Conservation (phyloP, 2,888 invertebrate genomes). For the Lordiphosa fenestrarum region DNA sequence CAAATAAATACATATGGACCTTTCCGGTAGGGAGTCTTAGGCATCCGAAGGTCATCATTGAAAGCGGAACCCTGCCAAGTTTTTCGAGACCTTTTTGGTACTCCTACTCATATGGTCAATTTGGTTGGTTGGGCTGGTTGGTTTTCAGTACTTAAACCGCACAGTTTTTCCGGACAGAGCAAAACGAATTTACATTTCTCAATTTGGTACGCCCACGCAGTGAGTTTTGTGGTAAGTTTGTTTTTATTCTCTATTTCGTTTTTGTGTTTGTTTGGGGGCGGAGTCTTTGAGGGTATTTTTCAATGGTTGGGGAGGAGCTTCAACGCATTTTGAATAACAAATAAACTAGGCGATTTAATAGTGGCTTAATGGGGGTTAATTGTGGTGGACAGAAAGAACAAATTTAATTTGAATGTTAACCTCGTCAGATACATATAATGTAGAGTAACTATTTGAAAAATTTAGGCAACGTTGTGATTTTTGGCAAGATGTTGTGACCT, state of each 20-base stretch:
- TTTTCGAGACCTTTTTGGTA: constrained; percentile 36
- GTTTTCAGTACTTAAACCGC: constrained; percentile 58
- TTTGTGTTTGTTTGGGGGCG: constrained; percentile 37
- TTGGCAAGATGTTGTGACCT: too few species aligned
- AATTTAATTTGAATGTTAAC: too few species aligned
- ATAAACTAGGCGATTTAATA: constrained; percentile 42
- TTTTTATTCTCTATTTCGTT: constrained; percentile 26
- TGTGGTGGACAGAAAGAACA: not conserved
- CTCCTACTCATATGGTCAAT: constrained; percentile 48
- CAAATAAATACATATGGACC: constrained; percentile 45
- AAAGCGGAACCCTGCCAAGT: constrained; percentile 53
- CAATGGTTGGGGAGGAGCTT: constrained; percentile 55
- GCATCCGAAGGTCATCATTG: constrained; percentile 44
- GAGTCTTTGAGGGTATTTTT: constrained; percentile 42
- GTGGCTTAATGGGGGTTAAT: constrained; percentile 18
- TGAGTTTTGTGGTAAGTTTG: constrained; percentile 51
- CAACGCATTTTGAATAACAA: constrained; percentile 19
- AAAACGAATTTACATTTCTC: constrained; percentile 48
- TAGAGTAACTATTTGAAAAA: too few species aligned
- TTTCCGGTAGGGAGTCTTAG: constrained; percentile 44
- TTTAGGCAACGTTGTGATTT: too few species aligned
- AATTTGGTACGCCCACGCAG: constrained; percentile 56
- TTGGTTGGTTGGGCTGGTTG: constrained; percentile 36
- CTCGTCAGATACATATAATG: too few species aligned
- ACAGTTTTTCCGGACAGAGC: constrained; percentile 60